Evolutionary conservation across 2,797 vertebrate genomes (phyloP).

Genomic region (Phataginus tetradactyla): DNA sequence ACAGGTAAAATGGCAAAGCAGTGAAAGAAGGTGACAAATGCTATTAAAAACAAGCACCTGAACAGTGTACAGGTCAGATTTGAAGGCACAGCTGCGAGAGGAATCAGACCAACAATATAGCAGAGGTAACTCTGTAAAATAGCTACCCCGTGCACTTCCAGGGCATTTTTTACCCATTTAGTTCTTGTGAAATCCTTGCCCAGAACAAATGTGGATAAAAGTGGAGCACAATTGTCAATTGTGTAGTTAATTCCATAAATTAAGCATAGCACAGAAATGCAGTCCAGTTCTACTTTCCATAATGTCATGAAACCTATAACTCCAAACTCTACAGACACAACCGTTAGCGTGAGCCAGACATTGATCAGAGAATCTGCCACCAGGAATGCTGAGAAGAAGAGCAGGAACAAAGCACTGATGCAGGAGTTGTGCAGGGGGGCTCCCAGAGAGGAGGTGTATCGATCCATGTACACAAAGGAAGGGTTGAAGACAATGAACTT

Average conservation of each 20-base stretch:
- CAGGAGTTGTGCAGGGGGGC: constrained; percentile 97
- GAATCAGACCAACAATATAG: constrained; percentile 95
- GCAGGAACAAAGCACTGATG: constrained; percentile 97
- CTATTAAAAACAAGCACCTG: constrained; percentile 98
- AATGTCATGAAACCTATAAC: constrained; percentile 99
- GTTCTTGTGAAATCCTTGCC: constrained; percentile 97
- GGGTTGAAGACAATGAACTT: constrained; percentile 99
- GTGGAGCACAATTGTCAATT: constrained; percentile 96
- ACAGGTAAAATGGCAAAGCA: constrained; percentile 98
- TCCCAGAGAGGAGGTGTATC: constrained; percentile 96
- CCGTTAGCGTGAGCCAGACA: constrained; percentile 96
- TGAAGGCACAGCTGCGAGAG: constrained; percentile 95
- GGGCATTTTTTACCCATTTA: constrained; percentile 96
- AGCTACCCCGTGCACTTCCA: constrained; percentile 97
- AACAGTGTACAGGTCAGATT: constrained; percentile 99
- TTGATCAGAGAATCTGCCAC: constrained; percentile 97
- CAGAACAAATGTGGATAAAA: constrained; percentile 96
- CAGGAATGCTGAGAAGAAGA: constrained; percentile 97
- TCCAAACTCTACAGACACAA: constrained; percentile 97
- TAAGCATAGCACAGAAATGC: constrained; percentile 97
- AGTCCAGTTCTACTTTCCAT: constrained; percentile 98
- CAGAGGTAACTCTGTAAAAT: constrained; percentile 98
- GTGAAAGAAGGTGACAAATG: constrained; percentile 98
- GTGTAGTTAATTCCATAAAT: constrained; percentile 98
- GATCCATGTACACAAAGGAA: constrained; percentile 98